These are phyloP conservation scores for Umimayanthus chanpuru DNA, from an alignment of 92 coral and sea anemone genomes.

Conservation along the genomic window DNA sequence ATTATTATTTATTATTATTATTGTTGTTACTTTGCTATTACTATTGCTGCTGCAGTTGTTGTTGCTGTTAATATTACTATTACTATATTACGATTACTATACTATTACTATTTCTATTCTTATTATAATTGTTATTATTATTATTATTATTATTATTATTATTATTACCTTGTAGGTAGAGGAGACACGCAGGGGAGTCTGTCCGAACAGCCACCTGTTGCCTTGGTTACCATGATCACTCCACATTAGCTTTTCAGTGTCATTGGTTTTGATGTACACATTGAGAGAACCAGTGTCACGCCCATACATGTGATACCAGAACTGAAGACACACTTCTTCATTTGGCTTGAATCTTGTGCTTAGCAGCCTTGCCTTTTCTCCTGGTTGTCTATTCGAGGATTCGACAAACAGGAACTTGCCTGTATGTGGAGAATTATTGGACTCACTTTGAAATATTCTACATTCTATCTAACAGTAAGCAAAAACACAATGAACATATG, in stretches of 20 bases:
- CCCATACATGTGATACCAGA: slow-evolving; percentile 78
- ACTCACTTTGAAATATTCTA: neutral
- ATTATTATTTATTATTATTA: no score
- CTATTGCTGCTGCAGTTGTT: no score
- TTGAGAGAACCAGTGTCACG: slow-evolving; percentile 51
- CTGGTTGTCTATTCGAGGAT: slow-evolving; percentile 52
- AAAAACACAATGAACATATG: no score
- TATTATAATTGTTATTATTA: no score
- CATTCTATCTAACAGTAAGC: neutral
- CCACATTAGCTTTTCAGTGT: slow-evolving; percentile 1
- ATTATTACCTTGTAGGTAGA: slow-evolving; percentile 9
- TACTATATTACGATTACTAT: no score
- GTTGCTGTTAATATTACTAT: no score
- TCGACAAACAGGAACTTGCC: slow-evolving; percentile 58
- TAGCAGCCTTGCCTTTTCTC: slow-evolving; percentile 57
- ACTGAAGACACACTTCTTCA: slow-evolving; percentile 54
- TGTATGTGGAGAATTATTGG: neutral
- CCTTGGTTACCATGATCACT: slow-evolving; percentile 18
- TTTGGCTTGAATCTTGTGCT: slow-evolving; percentile 56
- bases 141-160: neutral
- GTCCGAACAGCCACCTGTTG: slow-evolving; percentile 21
- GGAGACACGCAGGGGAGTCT: slow-evolving; percentile 6
- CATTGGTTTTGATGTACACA: slow-evolving; percentile 38
- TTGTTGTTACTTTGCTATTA: no score
- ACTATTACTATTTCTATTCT: no score